A percentile compares a stretch with the other conserved stretches of the same genome.
Evolutionary conservation across 2,797 vertebrate species (phyloP).

Genomic region (Tamandua tetradactyla): DNA sequence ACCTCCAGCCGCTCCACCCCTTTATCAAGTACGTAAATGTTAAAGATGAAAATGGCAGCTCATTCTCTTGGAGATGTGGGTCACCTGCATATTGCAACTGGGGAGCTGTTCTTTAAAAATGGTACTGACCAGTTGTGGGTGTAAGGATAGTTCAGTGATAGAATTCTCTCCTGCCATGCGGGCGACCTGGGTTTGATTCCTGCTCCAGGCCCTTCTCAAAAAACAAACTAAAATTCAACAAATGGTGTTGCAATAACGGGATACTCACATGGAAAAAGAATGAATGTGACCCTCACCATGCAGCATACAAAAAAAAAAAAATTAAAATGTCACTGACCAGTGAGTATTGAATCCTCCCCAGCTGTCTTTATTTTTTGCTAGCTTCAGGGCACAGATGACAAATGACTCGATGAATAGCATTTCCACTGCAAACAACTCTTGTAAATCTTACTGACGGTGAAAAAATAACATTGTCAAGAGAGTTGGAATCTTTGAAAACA

Average conservation of each 20-base stretch:
- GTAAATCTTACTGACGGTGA: slow-evolving; percentile 39
- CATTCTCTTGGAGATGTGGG: not conserved
- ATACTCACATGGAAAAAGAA: too few relatives aligned
- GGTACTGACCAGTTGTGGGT: not conserved
- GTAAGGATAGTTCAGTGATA: too few relatives aligned
- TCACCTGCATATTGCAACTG: not conserved
- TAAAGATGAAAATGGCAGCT: not conserved
- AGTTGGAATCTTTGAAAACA: not conserved
- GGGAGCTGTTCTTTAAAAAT: not conserved
- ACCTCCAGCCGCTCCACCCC: not conserved
- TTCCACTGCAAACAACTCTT: slow-evolving; percentile 30
- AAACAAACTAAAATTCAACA: too few relatives aligned
- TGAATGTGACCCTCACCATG: too few relatives aligned
- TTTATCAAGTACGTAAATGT: not conserved
- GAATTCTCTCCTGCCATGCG: too few relatives aligned
- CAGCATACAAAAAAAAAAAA: too few relatives aligned
- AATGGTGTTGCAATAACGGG: too few relatives aligned
- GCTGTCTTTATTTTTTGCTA: not conserved
- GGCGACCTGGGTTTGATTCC: too few relatives aligned
- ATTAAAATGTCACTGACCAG: not conserved
- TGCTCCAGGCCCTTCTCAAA: too few relatives aligned
- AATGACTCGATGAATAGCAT: not conserved
- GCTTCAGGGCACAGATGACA: not conserved
- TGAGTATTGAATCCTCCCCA: not conserved
- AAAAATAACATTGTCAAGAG: slow-evolving; percentile 24